Conservation (phyloP, 2,888 invertebrate genomes). For the Orchesellides sinensis region DNA sequence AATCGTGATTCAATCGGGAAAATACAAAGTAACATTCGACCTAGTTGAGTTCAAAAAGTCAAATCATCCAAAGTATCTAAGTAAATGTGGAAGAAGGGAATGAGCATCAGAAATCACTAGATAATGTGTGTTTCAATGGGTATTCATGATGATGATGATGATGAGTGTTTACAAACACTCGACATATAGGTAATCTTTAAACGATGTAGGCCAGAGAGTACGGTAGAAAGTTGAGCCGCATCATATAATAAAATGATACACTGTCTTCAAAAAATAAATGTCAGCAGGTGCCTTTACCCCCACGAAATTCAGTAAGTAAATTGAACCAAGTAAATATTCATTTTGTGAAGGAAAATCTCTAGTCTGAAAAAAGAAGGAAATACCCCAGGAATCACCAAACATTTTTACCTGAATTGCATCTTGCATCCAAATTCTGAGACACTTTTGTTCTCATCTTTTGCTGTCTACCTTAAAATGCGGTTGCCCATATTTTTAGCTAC, state of each 20-base stretch:
- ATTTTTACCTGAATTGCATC: no score
- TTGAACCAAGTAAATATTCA: no score
- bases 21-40: constrained; percentile 67
- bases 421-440: no score
- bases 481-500: no score
- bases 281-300: constrained; percentile 51
- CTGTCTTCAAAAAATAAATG: constrained; percentile 55
- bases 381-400: constrained; percentile 19
- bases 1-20: constrained; percentile 68
- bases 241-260: constrained; percentile 37
- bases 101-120: no score
- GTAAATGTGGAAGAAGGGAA: constrained; percentile 64
- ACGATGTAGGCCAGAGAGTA: constrained; percentile 54
- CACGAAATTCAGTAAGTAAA: no score
- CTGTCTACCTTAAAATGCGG: no score
- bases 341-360: no score
- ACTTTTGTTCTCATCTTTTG: no score
- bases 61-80: constrained; percentile 61
- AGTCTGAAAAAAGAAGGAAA: no score
- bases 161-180: constrained; percentile 49
- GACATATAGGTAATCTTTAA: constrained; percentile 26
- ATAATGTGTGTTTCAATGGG: no score
- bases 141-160: constrained; percentile 28
- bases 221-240: constrained; percentile 53
- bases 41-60: constrained; percentile 69